Percentiles rank a stretch among this genome's conserved stretches.
Conservation (phyloP, 2,113 vertebrate genomes). For the Gila orcuttii region DNA sequence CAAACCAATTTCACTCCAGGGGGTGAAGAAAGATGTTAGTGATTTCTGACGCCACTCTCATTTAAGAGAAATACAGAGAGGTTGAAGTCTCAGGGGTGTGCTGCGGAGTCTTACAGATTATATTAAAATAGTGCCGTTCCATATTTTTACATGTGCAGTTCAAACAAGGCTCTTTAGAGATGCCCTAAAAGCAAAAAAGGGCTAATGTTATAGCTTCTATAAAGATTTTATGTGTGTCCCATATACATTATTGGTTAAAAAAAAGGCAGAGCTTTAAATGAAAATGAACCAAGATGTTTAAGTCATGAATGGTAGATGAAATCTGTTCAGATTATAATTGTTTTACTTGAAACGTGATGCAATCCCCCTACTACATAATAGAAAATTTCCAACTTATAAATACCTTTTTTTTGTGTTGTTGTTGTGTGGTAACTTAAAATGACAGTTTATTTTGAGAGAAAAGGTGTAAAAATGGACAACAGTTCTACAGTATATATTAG, state of each 20-base stretch:
- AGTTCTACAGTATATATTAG: too few species aligned
- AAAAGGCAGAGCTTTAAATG: not conserved
- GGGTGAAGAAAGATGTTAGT: conserved; percentile 27
- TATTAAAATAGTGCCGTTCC: conserved; percentile 10
- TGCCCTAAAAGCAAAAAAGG: not conserved
- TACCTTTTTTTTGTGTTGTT: not conserved
- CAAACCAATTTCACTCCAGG: conserved; percentile 30
- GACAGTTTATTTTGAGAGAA: too few species aligned
- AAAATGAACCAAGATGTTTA: conserved; percentile 1
- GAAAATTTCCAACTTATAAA: not conserved
- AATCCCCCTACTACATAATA: not conserved
- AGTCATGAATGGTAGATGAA: not conserved
- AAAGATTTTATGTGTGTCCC: not conserved
- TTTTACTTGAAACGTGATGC: not conserved
- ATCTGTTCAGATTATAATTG: not conserved
- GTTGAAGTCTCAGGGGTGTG: conserved; percentile 4
- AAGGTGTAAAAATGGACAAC: too few species aligned
- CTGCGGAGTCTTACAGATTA: conserved; percentile 10
- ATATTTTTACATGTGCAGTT: conserved; percentile 3
- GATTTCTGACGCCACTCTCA: conserved; percentile 31
- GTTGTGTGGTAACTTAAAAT: not conserved
- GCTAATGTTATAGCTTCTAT: conserved; percentile 26
- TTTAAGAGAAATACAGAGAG: not conserved
- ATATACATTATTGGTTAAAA: not conserved
- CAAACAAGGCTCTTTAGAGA: conserved; percentile 15